These are phyloP conservation scores for Pollenia griseotomentosa DNA, from an alignment of 2,888 invertebrate species.

Conservation along the genomic window DNA sequence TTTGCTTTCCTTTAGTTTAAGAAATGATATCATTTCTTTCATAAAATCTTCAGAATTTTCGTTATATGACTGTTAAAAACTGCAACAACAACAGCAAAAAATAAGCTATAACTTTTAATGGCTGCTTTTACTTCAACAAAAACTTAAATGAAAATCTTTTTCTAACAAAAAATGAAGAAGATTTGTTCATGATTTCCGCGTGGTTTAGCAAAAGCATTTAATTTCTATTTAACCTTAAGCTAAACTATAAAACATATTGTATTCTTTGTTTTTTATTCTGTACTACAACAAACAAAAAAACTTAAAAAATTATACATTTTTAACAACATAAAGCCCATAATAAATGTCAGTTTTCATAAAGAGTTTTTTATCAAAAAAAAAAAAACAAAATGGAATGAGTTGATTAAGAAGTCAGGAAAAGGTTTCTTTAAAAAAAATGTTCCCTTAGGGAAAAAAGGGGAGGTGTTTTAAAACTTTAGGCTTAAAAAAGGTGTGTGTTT, in stretches of 20 bases:
- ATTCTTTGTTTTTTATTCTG: constrained; percentile 19
- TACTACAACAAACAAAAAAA: constrained; percentile 16
- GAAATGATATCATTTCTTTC: constrained; percentile 14
- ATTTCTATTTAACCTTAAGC: constrained; percentile 74
- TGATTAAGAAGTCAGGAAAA: constrained; percentile 53
- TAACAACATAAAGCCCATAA: constrained; percentile 46
- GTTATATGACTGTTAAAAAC: constrained; percentile 35
- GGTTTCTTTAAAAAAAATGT: background rate
- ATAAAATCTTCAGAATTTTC: constrained; percentile 33
- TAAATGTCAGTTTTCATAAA: constrained; percentile 63
- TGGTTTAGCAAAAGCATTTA: constrained; percentile 68
- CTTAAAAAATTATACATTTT: constrained; percentile 34
- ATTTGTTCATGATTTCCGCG: constrained; percentile 73
- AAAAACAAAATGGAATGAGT: constrained; percentile 3
- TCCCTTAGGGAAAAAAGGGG: background rate
- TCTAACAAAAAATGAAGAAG: constrained; percentile 50
- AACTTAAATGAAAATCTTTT: constrained; percentile 22
- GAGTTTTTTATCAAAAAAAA: background rate
- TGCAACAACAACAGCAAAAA: background rate
- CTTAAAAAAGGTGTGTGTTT: constrained; percentile 16
- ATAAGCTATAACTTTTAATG: constrained; percentile 51
- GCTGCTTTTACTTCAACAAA: constrained; percentile 61
- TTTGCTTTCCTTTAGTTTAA: constrained; percentile 7
- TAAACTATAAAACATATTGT: constrained; percentile 57
- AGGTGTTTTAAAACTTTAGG: constrained; percentile 15